A percentile compares a stretch with the other conserved stretches of the same genome.
Conservation (phyloP, 2,888 invertebrate genomes). For the Orthosia gracilis region DNA sequence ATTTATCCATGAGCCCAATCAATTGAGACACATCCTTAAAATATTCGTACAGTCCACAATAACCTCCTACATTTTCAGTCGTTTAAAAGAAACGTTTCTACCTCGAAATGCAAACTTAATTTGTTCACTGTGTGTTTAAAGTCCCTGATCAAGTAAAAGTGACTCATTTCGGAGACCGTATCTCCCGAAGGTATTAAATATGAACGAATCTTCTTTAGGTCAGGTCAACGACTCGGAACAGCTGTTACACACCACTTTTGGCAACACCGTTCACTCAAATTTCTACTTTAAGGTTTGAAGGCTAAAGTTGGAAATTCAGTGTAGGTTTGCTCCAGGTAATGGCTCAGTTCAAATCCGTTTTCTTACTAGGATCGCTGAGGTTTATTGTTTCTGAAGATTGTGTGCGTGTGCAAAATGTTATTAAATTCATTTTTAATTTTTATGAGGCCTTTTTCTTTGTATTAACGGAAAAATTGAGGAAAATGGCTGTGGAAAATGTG, state of each 20-base stretch:
- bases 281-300: background rate
- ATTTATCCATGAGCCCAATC: no score
- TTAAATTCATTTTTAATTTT: conserved; percentile 43
- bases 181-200: conserved; percentile 59
- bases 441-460: conserved; percentile 8
- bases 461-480: background rate
- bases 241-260: conserved; percentile 52
- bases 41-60: background rate
- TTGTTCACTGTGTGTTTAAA: conserved; percentile 36
- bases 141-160: conserved; percentile 50
- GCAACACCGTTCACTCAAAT: conserved; percentile 4
- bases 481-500: background rate
- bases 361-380: conserved; percentile 31
- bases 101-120: conserved; percentile 40
- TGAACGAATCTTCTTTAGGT: conserved; percentile 68
- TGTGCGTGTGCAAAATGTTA: conserved; percentile 17
- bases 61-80: background rate
- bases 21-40: background rate
- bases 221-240: conserved; percentile 63
- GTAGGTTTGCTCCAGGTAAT: conserved; percentile 13
- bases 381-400: conserved; percentile 48
- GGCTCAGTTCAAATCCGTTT: conserved; percentile 45
- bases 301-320: conserved; percentile 21
- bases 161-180: conserved; percentile 49
- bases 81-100: background rate